Percentiles rank a stretch among this genome's conserved stretches.
These are phyloP conservation scores for Lochmaea capreae DNA, from an alignment of 2,888 invertebrate genomes.

Conservation along the genomic window DNA sequence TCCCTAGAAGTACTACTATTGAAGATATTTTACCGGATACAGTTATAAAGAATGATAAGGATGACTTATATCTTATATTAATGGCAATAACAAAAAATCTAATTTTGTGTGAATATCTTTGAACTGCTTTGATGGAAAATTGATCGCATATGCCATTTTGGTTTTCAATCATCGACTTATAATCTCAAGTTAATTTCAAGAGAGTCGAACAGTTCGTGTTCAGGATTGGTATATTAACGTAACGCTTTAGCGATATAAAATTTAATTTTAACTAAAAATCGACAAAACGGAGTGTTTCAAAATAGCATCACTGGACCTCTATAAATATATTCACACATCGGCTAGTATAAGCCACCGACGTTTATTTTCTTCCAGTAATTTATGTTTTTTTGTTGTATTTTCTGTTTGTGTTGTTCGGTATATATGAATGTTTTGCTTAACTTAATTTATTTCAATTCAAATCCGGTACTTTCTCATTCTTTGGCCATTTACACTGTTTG, in stretches of 20 bases:
- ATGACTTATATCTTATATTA: too few species aligned
- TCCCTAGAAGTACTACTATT: too few species aligned
- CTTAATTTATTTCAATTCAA: slow-evolving; percentile 37
- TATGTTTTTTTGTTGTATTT: slow-evolving; percentile 32
- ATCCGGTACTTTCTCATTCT: slow-evolving; percentile 29
- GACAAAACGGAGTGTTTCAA: slow-evolving; percentile 14
- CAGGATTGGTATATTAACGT: background rate
- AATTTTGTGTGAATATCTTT: too few species aligned
- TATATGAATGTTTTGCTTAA: slow-evolving; percentile 28
- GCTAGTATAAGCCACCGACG: background rate
- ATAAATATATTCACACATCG: slow-evolving; percentile 29
- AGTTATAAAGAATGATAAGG: too few species aligned
- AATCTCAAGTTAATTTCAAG: too few species aligned
- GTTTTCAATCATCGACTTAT: too few species aligned
- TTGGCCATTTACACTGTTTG: slow-evolving; percentile 10
- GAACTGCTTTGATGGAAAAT: too few species aligned
- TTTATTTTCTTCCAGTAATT: slow-evolving; percentile 39
- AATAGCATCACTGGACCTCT: slow-evolving; percentile 18
- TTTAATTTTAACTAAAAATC: slow-evolving; percentile 7
- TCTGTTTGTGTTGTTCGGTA: slow-evolving; percentile 19
- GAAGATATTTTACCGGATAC: too few species aligned
- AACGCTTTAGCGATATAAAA: background rate
- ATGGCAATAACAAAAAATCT: too few species aligned
- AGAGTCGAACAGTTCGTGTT: too few species aligned
- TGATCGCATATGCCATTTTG: too few species aligned